phyloP scores from a whole-genome alignment of 2,113 vertebrate genomes.

The Syrmaticus mikado region DNA sequence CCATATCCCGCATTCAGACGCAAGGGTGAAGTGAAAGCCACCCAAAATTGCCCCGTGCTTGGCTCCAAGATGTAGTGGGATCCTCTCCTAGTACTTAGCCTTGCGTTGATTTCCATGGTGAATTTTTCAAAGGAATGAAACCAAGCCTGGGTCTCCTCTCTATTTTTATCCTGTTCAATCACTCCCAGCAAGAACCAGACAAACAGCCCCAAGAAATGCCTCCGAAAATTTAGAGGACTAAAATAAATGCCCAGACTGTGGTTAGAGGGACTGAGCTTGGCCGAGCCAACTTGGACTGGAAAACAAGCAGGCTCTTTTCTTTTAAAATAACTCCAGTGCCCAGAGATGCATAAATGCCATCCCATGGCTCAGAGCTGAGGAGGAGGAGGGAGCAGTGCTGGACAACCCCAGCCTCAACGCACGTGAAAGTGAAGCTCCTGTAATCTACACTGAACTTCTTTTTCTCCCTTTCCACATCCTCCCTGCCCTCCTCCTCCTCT shows the following conservation, averaged over 20 bases:
- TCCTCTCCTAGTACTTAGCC: neutral
- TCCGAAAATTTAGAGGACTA: slow-evolving; percentile 23
- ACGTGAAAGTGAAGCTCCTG: neutral
- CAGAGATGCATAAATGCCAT: neutral
- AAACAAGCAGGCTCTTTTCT: slow-evolving; percentile 22
- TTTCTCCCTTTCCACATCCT: neutral
- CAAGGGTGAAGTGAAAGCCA: neutral
- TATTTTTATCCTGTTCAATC: slow-evolving; percentile 48
- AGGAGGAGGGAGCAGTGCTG: neutral
- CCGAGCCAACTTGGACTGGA: slow-evolving; percentile 2
- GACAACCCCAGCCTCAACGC: neutral
- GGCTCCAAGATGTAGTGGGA: neutral
- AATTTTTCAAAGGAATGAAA: neutral
- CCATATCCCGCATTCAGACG: neutral
- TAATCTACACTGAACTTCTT: neutral
- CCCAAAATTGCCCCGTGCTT: neutral
- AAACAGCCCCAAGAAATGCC: slow-evolving; percentile 39
- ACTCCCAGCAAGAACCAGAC: slow-evolving; percentile 27
- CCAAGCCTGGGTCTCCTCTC: neutral
- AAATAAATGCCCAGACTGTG: slow-evolving; percentile 62
- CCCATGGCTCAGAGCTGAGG: rapidly evolving
- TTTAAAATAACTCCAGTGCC: neutral
- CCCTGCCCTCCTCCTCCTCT: neutral
- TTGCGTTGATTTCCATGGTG: neutral
- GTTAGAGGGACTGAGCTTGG: slow-evolving; percentile 37